These are phyloP conservation scores for Gisinianus flammeolus DNA, from an alignment of 2,888 invertebrate species.

Conservation along the genomic window DNA sequence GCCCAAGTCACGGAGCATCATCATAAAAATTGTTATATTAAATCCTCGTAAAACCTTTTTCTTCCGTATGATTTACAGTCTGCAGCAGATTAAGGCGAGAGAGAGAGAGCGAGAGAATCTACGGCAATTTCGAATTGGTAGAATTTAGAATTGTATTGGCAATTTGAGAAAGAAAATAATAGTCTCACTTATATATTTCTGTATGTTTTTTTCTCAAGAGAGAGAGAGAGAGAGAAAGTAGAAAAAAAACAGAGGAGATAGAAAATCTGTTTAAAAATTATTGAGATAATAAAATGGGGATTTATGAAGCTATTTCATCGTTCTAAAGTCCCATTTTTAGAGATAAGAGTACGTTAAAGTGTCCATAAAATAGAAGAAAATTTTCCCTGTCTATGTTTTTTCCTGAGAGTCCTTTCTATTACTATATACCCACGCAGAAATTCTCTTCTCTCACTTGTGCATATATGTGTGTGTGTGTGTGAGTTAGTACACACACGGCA, in stretches of 20 bases:
- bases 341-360: conserved; percentile 21
- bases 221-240: neutral
- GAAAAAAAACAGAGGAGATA: conserved; percentile 1
- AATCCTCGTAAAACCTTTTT: too few species aligned
- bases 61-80: too few species aligned
- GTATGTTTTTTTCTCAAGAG: neutral
- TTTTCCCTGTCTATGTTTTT: neutral
- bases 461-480: neutral
- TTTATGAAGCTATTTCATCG: conserved; percentile 20
- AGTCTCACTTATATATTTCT: too few species aligned
- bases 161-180: too few species aligned
- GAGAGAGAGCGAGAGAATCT: too few species aligned
- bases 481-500: neutral
- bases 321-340: conserved; percentile 3
- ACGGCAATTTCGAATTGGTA: too few species aligned
- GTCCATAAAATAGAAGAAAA: conserved; percentile 15
- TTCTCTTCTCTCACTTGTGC: neutral
- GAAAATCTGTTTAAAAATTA: conserved; percentile 12
- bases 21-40: too few species aligned
- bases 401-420: neutral
- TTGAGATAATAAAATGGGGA: conserved; percentile 15
- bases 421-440: too few species aligned
- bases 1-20: too few species aligned
- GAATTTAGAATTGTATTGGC: too few species aligned
- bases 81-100: too few species aligned